These are phyloP conservation scores for Poeciliopsis paucimaculata DNA, from an alignment of 2,797 vertebrate species.

Conservation along the genomic window DNA sequence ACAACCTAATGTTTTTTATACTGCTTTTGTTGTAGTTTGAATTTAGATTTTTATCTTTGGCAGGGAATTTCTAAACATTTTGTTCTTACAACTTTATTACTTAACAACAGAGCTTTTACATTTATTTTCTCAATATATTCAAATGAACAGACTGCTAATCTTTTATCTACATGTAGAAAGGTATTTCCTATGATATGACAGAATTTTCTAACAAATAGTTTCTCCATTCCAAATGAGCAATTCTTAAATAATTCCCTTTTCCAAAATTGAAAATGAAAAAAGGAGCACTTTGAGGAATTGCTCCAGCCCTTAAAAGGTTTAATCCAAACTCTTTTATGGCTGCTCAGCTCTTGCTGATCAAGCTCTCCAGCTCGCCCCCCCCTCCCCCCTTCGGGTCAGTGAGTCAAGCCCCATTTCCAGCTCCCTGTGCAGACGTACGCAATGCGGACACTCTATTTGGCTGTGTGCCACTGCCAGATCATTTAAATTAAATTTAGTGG, in stretches of 20 bases:
- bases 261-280: conserved; percentile 24
- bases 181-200: neutral
- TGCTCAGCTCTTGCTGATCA: conserved; percentile 58
- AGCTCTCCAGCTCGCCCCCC: conserved; percentile 38
- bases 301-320: conserved; percentile 55
- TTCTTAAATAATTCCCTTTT: conserved; percentile 6
- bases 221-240: neutral
- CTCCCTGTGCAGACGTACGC: conserved; percentile 54
- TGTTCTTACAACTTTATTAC: neutral
- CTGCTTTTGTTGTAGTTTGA: neutral
- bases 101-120: neutral
- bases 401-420: conserved; percentile 61
- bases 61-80: neutral
- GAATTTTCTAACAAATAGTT: neutral
- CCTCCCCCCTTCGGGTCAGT: conserved; percentile 44
- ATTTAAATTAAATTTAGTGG: conserved; percentile 63
- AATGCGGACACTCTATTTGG: conserved; percentile 72
- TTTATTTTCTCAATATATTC: neutral
- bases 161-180: neutral
- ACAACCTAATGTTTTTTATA: neutral
- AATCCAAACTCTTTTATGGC: conserved; percentile 62
- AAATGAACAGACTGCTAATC: neutral
- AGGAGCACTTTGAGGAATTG: conserved; percentile 39
- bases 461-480: conserved; percentile 48
- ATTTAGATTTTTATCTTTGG: neutral